Evolutionary conservation across 2,888 invertebrate genomes (phyloP).

Genomic region (Villa cingulata): DNA sequence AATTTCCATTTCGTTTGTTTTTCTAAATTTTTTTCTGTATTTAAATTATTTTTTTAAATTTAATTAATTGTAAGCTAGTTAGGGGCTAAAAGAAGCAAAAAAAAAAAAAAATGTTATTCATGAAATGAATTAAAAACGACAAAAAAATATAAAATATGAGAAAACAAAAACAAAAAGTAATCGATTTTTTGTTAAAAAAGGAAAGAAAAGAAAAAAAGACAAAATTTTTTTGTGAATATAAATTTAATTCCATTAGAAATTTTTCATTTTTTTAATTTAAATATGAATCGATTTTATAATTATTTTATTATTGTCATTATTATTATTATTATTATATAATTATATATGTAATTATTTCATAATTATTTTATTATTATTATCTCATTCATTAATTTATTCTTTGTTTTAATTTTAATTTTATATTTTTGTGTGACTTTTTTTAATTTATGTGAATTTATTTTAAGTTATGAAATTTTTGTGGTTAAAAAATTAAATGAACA

Average conservation of each 20-base stretch:
- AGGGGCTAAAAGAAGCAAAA: too few species aligned
- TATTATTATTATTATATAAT: conserved; percentile 7
- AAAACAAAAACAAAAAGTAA: not conserved
- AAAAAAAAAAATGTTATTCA: conserved; percentile 3
- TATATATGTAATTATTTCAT: too few species aligned
- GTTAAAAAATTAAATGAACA: conserved; percentile 5
- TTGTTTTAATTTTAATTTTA: conserved; percentile 7
- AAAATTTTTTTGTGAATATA: conserved; percentile 7
- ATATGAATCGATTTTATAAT: not conserved
- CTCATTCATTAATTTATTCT: conserved; percentile 8
- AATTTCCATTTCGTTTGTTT: not conserved
- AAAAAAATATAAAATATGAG: not conserved
- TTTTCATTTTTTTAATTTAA: conserved; percentile 7
- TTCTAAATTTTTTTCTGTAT: not conserved
- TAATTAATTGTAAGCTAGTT: conserved; percentile 2
- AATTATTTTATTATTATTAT: conserved; percentile 6
- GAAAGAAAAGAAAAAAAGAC: not conserved
- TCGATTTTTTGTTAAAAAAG: conserved; percentile 4
- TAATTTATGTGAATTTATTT: conserved; percentile 10
- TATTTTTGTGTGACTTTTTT: conserved; percentile 12
- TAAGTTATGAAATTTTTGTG: conserved; percentile 10
- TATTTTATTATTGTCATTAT: not conserved
- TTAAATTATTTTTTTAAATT: not conserved
- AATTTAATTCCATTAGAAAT: conserved; percentile 11
- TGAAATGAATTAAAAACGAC: conserved; percentile 5